Evolutionary conservation across 2,113 vertebrate genomes (phyloP).

Genomic region (Rhabdornis inornatus): DNA sequence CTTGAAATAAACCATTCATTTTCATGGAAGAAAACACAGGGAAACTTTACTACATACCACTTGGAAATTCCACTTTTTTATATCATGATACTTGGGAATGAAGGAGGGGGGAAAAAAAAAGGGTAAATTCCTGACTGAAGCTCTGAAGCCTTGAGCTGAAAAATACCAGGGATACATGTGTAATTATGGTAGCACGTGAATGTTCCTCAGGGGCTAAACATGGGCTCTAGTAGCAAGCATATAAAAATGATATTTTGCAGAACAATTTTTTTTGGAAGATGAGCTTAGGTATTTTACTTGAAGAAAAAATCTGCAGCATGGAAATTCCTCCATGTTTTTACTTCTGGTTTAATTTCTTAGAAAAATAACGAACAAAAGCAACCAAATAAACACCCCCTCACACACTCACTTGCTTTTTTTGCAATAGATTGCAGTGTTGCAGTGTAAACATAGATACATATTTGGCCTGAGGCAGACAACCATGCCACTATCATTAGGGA

Average conservation of each 20-base stretch:
- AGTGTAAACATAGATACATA: neutral
- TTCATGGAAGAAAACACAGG: neutral
- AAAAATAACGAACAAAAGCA: neutral
- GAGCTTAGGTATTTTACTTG: neutral
- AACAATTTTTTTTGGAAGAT: neutral
- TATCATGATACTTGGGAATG: neutral
- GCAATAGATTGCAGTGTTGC: neutral
- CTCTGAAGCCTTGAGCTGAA: neutral
- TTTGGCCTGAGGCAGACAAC: neutral
- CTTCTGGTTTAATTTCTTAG: neutral
- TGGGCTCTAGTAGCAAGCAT: neutral
- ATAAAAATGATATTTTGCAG: neutral
- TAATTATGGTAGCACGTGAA: neutral
- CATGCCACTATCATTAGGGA: neutral
- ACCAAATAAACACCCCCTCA: accelerated
- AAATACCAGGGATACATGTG: neutral
- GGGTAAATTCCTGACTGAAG: neutral
- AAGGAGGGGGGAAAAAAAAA: accelerated
- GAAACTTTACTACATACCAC: neutral
- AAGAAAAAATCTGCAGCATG: neutral
- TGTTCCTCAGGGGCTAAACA: neutral
- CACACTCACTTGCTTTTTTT: neutral
- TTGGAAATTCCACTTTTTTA: neutral
- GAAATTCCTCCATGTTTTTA: neutral
- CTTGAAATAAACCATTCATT: neutral